Evolutionary conservation across 1,140 invertebrate species (phyloP).

Genomic region (Hyles vespertilio): DNA sequence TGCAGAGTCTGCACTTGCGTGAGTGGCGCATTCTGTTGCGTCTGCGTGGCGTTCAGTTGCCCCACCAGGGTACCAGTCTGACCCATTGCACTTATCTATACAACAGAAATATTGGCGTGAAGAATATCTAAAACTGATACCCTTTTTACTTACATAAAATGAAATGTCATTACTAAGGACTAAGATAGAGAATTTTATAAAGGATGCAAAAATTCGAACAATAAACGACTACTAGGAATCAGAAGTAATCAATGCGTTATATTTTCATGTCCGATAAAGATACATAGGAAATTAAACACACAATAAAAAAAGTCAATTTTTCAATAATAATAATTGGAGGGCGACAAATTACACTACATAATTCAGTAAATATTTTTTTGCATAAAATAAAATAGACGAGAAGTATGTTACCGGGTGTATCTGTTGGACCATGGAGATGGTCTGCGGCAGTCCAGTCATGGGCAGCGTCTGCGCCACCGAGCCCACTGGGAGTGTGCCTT

Average conservation of each 20-base stretch:
- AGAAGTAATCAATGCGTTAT: too few species aligned
- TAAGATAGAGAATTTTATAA: too few species aligned
- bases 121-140: too few species aligned
- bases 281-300: too few species aligned
- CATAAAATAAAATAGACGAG: background rate
- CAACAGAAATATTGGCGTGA: background rate
- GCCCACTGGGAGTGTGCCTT: conserved; percentile 51
- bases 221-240: too few species aligned
- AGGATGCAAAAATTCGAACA: too few species aligned
- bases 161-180: too few species aligned
- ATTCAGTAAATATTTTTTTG: background rate
- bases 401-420: conserved; percentile 57
- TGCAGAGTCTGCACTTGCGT: conserved; percentile 67
- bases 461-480: conserved; percentile 62
- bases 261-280: too few species aligned
- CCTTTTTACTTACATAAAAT: too few species aligned
- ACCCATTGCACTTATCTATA: conserved; percentile 61
- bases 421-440: conserved; percentile 70
- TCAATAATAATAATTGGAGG: background rate
- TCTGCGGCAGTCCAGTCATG: conserved; percentile 59
- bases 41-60: conserved; percentile 52
- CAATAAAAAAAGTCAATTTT: background rate
- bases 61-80: conserved; percentile 69
- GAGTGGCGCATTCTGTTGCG: conserved; percentile 53
- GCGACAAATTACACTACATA: background rate